Evolutionary conservation across 53 echinoderm and acorn worm genomes (phyloP).

Genomic region (Apostichopus leukothele): DNA sequence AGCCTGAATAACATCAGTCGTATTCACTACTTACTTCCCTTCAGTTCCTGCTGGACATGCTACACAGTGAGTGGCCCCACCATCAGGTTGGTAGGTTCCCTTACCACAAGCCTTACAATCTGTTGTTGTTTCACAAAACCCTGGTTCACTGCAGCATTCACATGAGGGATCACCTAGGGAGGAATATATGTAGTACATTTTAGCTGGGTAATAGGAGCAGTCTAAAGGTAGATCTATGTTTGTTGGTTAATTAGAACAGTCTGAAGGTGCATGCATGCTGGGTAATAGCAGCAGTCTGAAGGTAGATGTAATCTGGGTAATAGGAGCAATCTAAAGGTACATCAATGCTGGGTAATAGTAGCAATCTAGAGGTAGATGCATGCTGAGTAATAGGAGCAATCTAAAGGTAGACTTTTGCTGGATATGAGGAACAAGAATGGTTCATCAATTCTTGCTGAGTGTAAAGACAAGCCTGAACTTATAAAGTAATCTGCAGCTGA

Average conservation of each 20-base stretch:
- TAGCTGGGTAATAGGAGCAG: neutral
- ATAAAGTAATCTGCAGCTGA: too few relatives aligned
- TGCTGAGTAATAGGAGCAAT: neutral
- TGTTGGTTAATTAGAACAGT: neutral
- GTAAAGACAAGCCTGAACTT: neutral
- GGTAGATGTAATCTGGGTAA: neutral
- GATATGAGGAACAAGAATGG: neutral
- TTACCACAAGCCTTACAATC: slow-evolving; percentile 53
- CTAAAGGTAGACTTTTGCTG: neutral
- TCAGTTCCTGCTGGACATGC: slow-evolving; percentile 55
- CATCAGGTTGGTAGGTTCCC: slow-evolving; percentile 64
- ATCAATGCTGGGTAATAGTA: too few relatives aligned
- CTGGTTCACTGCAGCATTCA: slow-evolving; percentile 52
- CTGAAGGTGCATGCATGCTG: neutral
- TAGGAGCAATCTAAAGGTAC: too few relatives aligned
- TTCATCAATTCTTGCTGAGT: neutral
- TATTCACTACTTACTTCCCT: slow-evolving; percentile 47
- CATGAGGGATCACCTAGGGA: slow-evolving; percentile 48
- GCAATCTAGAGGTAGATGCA: too few relatives aligned
- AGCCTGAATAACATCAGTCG: too few relatives aligned
- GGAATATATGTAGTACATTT: neutral
- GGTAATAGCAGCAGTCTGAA: neutral
- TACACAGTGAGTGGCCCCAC: slow-evolving; percentile 50
- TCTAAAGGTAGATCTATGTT: neutral
- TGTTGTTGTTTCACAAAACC: slow-evolving; percentile 5